phyloP scores from a whole-genome alignment of 2,113 vertebrate genomes.

The Hylia prasina region DNA sequence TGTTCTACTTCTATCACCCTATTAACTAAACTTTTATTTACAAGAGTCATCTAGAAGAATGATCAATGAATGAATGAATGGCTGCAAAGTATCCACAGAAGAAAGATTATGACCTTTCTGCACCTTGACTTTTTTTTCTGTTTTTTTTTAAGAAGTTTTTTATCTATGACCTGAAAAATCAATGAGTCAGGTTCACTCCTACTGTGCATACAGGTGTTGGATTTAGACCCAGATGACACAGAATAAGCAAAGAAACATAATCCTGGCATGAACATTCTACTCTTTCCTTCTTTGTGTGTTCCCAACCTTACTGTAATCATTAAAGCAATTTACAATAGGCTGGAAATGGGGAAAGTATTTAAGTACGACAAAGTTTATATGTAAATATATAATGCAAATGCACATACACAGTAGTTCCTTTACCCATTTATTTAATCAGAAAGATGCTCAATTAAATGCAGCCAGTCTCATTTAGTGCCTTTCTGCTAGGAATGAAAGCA shows the following conservation, averaged over 20 bases:
- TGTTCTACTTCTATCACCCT: neutral
- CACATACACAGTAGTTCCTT: neutral
- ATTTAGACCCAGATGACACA: neutral
- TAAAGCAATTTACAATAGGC: neutral
- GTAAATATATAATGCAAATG: neutral
- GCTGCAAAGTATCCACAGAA: neutral
- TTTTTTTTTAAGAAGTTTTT: neutral
- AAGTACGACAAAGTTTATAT: neutral
- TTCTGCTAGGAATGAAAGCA: conserved; percentile 31
- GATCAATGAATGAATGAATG: neutral
- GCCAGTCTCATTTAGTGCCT: neutral
- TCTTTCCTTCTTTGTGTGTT: neutral
- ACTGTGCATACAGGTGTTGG: neutral
- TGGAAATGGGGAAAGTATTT: conserved; percentile 7
- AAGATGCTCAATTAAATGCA: neutral
- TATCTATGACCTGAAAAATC: neutral
- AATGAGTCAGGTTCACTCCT: neutral
- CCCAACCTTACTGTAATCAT: neutral
- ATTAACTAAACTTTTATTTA: neutral
- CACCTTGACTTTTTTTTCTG: neutral
- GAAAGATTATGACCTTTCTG: neutral
- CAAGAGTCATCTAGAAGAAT: neutral
- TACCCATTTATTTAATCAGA: neutral
- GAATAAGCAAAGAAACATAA: neutral
- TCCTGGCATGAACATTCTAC: neutral